phyloP scores from a whole-genome alignment of 1,140 invertebrate species.

The Drosophila navojoa region DNA sequence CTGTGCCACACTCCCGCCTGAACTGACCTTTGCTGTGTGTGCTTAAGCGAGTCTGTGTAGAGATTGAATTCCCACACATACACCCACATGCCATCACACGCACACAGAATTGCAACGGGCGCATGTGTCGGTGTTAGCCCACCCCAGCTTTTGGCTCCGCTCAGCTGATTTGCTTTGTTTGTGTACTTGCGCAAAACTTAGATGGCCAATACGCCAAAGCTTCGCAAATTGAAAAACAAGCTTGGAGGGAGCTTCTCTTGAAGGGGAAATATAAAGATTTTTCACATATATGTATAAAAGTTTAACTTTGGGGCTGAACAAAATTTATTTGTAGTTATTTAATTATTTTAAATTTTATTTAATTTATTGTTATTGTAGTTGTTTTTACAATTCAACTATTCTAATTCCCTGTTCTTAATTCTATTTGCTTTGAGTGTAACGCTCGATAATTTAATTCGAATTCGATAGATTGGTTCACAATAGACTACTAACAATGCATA shows the following conservation, averaged over 20 bases:
- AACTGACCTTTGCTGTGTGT: slow-evolving; percentile 71
- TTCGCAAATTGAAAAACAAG: slow-evolving; percentile 42
- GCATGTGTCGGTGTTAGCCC: slow-evolving; percentile 41
- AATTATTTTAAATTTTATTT: not conserved
- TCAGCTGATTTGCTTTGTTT: slow-evolving; percentile 67
- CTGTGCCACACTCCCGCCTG: slow-evolving; percentile 60
- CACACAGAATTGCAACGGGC: slow-evolving; percentile 33
- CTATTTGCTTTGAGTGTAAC: not conserved
- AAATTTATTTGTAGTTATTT: no score
- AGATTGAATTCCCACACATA: slow-evolving; percentile 55
- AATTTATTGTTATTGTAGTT: no score
- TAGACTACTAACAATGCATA: not conserved
- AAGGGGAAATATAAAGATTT: not conserved
- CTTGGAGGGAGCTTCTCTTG: no score
- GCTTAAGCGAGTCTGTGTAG: slow-evolving; percentile 48
- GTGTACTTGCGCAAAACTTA: slow-evolving; percentile 71
- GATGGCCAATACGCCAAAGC: slow-evolving; percentile 32
- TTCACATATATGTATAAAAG: not conserved
- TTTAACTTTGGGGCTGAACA: no score
- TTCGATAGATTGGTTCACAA: not conserved
- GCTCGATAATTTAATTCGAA: not conserved
- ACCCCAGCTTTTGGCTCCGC: slow-evolving; percentile 11
- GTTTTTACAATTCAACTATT: not conserved
- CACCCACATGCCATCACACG: slow-evolving; percentile 18
- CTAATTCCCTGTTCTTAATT: not conserved